Evolutionary conservation across 2,113 vertebrate species (phyloP).

Genomic region (Heteronetta atricapilla): DNA sequence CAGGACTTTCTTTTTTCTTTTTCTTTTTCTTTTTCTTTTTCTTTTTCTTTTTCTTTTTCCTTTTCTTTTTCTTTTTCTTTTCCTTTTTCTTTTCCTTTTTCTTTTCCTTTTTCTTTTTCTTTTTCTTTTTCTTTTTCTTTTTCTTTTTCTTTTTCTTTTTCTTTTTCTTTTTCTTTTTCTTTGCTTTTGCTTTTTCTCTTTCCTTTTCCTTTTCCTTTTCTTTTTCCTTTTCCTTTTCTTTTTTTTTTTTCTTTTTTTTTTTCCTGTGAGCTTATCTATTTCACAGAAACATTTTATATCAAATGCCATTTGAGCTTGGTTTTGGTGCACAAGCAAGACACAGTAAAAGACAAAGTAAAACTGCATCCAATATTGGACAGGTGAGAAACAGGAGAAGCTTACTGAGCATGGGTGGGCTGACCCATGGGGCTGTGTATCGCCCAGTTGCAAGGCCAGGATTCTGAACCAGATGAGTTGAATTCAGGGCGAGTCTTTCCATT

Average conservation of each 20-base stretch:
- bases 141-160: too few relatives aligned
- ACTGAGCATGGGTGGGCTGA: background rate
- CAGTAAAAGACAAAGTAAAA: background rate
- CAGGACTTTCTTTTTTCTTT: background rate
- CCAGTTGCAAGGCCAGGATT: accelerated
- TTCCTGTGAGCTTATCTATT: background rate
- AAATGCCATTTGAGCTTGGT: background rate
- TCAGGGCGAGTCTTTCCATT: background rate
- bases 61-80: background rate
- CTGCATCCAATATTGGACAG: background rate
- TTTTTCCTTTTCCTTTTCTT: too few relatives aligned
- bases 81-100: background rate
- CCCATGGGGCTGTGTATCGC: background rate
- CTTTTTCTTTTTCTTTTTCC: background rate
- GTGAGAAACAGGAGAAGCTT: background rate
- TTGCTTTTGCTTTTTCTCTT: too few relatives aligned
- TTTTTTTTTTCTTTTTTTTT: background rate
- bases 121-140: too few relatives aligned
- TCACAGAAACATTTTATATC: background rate
- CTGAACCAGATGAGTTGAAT: background rate
- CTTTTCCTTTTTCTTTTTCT: too few relatives aligned
- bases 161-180: too few relatives aligned
- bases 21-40: background rate
- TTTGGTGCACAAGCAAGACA: background rate
- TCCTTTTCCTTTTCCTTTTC: too few relatives aligned